These are phyloP conservation scores for Sarcophaga variegata DNA, from an alignment of 2,888 invertebrate species.

Conservation along the genomic window DNA sequence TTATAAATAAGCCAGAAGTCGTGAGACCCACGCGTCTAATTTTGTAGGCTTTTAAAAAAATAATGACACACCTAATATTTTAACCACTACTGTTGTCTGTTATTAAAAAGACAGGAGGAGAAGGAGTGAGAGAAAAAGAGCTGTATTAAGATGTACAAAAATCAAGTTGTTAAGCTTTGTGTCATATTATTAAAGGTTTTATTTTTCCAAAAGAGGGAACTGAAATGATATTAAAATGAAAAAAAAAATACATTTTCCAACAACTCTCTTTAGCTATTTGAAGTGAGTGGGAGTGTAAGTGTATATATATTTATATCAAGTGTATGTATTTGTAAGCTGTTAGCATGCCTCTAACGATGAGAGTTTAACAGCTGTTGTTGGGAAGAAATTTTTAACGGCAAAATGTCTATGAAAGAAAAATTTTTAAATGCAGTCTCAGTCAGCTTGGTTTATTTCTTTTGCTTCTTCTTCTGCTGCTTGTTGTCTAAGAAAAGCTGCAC, in stretches of 20 bases:
- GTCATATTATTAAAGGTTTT: conserved; percentile 66
- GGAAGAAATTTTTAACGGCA: conserved; percentile 24
- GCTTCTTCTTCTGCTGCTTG: not conserved
- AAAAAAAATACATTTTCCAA: not conserved
- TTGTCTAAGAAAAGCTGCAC: conserved; percentile 6
- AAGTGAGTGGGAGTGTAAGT: not conserved
- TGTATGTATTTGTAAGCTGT: conserved; percentile 12
- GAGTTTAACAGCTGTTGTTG: conserved; percentile 66
- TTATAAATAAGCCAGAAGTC: too few species aligned
- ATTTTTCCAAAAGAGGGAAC: conserved; percentile 24
- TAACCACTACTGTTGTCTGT: conserved; percentile 31
- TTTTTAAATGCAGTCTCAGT: conserved; percentile 47
- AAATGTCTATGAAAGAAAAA: conserved; percentile 54
- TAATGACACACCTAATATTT: not conserved
- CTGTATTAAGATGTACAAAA: conserved; percentile 48
- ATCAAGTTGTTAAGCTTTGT: conserved; percentile 67
- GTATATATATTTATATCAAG: not conserved
- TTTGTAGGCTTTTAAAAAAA: conserved; percentile 1
- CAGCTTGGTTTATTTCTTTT: not conserved
- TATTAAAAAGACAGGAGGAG: not conserved
- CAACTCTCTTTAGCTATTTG: too few species aligned
- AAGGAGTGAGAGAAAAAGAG: not conserved
- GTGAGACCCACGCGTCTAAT: not conserved
- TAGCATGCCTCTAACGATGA: conserved; percentile 59
- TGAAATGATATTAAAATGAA: conserved; percentile 26